Conservation (phyloP, 2,888 invertebrate species). For the Coenonympha glycerion region DNA sequence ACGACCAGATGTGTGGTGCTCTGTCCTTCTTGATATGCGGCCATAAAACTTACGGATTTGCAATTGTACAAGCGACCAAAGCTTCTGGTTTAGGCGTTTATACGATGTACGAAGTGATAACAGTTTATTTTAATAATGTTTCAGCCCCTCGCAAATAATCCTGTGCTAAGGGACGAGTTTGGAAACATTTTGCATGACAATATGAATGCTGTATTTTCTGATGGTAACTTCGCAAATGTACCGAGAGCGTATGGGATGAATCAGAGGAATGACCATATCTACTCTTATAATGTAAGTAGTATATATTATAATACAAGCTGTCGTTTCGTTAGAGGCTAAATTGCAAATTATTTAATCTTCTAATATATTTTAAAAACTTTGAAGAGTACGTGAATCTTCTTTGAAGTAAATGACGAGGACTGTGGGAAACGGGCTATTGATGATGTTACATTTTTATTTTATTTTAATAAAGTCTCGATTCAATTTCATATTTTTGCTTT, state of each 20-base stretch:
- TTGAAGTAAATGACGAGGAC: no score
- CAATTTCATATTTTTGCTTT: not conserved
- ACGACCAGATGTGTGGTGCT: no score
- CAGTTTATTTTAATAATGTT: not conserved
- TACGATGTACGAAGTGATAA: no score
- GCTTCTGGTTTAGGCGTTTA: no score
- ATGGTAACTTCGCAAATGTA: not conserved
- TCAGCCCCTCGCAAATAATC: not conserved
- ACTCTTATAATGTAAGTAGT: slow-evolving; percentile 25
- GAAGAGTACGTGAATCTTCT: no score
- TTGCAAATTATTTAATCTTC: no score
- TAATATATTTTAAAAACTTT: no score
- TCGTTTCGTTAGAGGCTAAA: no score
- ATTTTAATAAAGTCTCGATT: not conserved
- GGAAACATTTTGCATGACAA: not conserved
- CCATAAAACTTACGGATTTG: no score
- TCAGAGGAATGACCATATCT: slow-evolving; percentile 14
- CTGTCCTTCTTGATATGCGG: no score
- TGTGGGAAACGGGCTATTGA: no score
- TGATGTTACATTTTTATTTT: not conserved
- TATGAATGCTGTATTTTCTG: not conserved
- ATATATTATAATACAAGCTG: not conserved
- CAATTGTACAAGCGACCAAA: no score
- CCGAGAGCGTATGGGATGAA: slow-evolving; percentile 24
- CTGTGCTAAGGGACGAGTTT: not conserved